A percentile compares a stretch with the other conserved stretches of the same genome.
Conservation (phyloP, 2,888 invertebrate genomes). For the Myopa tessellatipennis region DNA sequence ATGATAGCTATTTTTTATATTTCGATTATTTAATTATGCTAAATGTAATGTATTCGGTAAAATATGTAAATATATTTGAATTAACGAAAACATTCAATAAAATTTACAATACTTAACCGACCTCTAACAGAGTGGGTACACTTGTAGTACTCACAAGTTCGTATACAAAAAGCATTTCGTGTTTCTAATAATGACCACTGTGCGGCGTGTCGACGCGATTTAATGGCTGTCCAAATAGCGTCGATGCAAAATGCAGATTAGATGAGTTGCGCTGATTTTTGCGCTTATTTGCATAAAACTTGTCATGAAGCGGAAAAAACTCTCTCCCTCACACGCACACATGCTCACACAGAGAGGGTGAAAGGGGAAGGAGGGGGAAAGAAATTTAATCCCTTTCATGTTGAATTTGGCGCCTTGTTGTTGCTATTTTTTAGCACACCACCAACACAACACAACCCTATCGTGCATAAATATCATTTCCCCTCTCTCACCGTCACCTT, state of each 20-base stretch:
- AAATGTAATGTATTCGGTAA: no score
- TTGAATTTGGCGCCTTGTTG: background rate
- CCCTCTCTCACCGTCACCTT: background rate
- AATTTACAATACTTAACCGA: no score
- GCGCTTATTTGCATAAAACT: conserved; percentile 14
- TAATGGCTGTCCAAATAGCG: background rate
- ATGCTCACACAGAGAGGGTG: background rate
- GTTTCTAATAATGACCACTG: background rate
- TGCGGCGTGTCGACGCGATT: background rate
- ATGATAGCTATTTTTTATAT: no score
- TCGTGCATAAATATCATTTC: conserved; percentile 1
- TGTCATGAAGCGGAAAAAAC: background rate
- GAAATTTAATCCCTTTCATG: background rate
- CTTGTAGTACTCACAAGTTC: no score
- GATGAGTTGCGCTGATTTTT: conserved; percentile 1
- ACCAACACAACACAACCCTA: background rate
- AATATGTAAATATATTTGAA: no score
- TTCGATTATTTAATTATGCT: no score
- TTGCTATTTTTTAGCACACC: background rate
- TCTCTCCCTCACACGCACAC: background rate
- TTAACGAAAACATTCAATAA: no score
- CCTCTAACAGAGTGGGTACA: no score
- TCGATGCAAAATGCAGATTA: conserved; percentile 1
- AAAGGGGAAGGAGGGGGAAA: background rate
- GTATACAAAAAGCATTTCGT: background rate